A percentile compares a stretch with the other conserved stretches of the same genome.
Conservation (phyloP, 2,797 vertebrate genomes). For the Rhinoraja longicauda region DNA sequence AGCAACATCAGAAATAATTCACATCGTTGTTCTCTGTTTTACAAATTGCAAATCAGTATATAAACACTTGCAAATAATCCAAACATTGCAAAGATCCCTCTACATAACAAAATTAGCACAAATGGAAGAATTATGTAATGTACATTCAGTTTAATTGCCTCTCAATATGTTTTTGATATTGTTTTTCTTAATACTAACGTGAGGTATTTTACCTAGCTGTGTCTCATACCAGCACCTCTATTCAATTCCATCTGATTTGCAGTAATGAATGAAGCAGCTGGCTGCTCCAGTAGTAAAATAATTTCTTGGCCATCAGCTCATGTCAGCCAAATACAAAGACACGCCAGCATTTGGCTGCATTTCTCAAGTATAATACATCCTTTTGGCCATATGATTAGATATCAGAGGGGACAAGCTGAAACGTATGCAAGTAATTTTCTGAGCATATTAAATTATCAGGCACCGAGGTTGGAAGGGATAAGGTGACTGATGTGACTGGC, state of each 20-base stretch:
- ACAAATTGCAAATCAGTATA: neutral
- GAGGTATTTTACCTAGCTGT: neutral
- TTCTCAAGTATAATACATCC: neutral
- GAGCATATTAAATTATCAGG: neutral
- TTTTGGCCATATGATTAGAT: neutral
- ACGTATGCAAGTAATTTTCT: neutral
- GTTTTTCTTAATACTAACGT: neutral
- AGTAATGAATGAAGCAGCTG: neutral
- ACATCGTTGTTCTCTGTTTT: neutral
- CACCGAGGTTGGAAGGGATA: neutral
- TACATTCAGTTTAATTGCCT: neutral
- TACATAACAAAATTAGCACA: neutral
- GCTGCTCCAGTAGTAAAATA: neutral
- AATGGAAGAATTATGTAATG: neutral
- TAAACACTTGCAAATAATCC: neutral
- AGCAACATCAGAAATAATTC: neutral
- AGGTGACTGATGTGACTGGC: neutral
- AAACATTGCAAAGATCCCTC: neutral
- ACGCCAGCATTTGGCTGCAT: neutral
- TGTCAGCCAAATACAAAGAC: neutral
- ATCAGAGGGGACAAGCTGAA: neutral
- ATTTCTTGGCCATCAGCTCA: neutral
- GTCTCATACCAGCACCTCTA: neutral
- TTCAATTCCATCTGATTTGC: neutral
- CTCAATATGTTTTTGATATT: neutral